phyloP scores from a whole-genome alignment of 2,113 vertebrate genomes.

The Pterocles gutturalis region DNA sequence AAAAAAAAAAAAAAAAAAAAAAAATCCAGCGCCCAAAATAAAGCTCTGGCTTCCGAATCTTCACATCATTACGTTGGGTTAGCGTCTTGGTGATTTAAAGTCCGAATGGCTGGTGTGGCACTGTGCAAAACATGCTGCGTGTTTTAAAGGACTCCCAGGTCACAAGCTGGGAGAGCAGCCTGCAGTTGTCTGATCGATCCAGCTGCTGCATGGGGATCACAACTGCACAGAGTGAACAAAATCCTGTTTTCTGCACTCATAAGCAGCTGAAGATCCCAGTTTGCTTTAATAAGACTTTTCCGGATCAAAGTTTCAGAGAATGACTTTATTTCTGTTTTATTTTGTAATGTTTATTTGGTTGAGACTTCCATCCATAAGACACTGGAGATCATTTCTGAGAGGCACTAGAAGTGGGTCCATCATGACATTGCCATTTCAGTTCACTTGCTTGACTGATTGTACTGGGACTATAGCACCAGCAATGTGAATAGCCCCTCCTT shows the following conservation, averaged over 20 bases:
- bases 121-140: background rate
- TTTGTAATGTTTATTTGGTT: background rate
- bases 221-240: background rate
- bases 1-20: background rate
- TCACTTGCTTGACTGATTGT: background rate
- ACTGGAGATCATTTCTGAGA: background rate
- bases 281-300: background rate
- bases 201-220: background rate
- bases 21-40: background rate
- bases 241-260: background rate
- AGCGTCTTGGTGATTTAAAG: background rate
- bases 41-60: background rate
- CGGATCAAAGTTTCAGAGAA: background rate
- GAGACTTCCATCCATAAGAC: background rate
- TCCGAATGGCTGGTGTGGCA: background rate
- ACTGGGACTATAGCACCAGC: background rate
- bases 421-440: background rate
- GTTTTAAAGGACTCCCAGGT: background rate
- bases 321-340: background rate
- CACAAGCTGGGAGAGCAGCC: background rate
- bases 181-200: background rate
- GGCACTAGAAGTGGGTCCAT: background rate
- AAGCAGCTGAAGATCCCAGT: background rate
- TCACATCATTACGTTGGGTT: background rate
- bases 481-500: background rate